phyloP scores from a whole-genome alignment of 2,888 invertebrate species.

The Lepidocyrtinus sp. region DNA sequence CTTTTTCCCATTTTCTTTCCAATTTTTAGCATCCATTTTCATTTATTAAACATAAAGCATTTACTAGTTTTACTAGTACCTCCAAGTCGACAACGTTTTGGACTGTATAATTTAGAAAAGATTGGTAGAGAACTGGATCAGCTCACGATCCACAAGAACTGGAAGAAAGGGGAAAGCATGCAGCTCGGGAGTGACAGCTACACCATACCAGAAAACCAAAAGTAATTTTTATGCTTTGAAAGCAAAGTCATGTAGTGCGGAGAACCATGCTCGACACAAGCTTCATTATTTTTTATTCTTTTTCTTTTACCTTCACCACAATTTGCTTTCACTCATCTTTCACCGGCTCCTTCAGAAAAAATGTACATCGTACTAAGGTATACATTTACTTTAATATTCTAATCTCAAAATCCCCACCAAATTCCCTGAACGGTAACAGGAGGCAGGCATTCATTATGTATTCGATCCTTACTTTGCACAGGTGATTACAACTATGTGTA shows the following conservation, averaged over 20 bases:
- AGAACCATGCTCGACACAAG: no score
- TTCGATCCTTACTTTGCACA: neutral
- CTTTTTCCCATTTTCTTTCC: conserved; percentile 13
- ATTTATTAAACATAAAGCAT: conserved; percentile 50
- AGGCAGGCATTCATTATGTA: neutral
- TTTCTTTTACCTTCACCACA: neutral
- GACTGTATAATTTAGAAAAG: conserved; percentile 40
- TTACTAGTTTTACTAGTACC: conserved; percentile 32
- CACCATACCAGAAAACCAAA: neutral
- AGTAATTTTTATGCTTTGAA: no score
- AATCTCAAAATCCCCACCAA: neutral
- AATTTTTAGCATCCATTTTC: conserved; percentile 31
- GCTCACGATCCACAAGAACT: neutral
- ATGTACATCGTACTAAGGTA: neutral
- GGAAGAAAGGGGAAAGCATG: neutral
- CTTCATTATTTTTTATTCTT: neutral
- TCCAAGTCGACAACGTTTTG: no score
- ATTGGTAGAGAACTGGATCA: neutral
- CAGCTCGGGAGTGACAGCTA: neutral
- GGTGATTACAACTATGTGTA: neutral
- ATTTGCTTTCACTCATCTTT: neutral
- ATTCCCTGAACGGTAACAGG: neutral
- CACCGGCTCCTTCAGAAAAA: no score
- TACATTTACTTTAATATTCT: neutral
- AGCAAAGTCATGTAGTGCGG: no score